A percentile compares a stretch with the other conserved stretches of the same genome.
Conservation (phyloP, 2,888 invertebrate genomes). For the Geotrupes spiniger region DNA sequence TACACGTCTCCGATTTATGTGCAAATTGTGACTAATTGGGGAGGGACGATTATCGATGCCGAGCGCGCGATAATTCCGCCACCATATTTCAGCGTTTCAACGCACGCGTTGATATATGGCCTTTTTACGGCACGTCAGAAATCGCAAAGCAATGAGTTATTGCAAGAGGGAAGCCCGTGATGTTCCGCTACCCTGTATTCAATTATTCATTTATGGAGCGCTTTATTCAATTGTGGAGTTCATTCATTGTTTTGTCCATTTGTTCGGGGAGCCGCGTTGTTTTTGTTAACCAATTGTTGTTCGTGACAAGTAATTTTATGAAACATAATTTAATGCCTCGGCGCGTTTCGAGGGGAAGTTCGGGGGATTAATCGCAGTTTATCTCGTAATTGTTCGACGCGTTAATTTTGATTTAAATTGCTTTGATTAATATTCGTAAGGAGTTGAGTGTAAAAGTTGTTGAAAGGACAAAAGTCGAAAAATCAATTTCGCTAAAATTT, state of each 20-base stretch:
- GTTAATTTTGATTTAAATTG: too few relatives aligned
- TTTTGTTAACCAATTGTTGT: slow-evolving; percentile 16
- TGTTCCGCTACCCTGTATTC: slow-evolving; percentile 26
- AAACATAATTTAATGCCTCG: slow-evolving; percentile 21
- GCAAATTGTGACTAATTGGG: slow-evolving; percentile 33
- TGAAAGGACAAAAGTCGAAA: too few relatives aligned
- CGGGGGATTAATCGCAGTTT: neutral
- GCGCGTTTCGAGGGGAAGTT: neutral
- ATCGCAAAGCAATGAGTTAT: slow-evolving; percentile 14
- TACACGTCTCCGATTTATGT: slow-evolving; percentile 18
- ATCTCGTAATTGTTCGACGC: too few relatives aligned
- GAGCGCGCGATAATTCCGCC: slow-evolving; percentile 22
- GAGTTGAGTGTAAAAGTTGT: too few relatives aligned
- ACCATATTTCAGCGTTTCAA: slow-evolving; percentile 27
- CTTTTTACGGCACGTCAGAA: slow-evolving; percentile 25
- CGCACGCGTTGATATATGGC: slow-evolving; percentile 25
- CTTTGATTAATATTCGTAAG: too few relatives aligned
- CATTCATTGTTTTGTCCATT: slow-evolving; percentile 27
- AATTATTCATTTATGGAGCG: slow-evolving; percentile 22
- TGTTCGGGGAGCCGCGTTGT: slow-evolving; percentile 12
- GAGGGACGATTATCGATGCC: slow-evolving; percentile 18
- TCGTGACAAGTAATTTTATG: slow-evolving; percentile 20
- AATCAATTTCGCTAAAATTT: too few relatives aligned
- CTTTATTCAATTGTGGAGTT: slow-evolving; percentile 23
- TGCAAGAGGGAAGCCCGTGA: slow-evolving; percentile 7